Conservation (phyloP, 2,888 invertebrate genomes). For the Tuta absoluta region DNA sequence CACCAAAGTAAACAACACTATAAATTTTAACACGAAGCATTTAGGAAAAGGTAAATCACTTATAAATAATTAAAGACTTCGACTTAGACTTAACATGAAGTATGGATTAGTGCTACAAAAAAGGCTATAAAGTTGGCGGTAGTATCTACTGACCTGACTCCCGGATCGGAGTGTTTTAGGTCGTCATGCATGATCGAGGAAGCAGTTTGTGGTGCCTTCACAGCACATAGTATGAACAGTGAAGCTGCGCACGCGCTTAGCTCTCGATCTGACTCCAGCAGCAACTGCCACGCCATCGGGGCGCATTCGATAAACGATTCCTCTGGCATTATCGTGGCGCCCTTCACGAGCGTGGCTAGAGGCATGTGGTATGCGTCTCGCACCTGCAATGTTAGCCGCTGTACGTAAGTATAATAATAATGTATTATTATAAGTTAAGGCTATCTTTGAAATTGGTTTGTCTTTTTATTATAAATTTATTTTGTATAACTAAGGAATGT, state of each 20-base stretch:
- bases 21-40: slow-evolving; percentile 67
- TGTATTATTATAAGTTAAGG: no score
- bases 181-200: slow-evolving; percentile 94
- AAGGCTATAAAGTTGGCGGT: no score
- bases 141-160: slow-evolving; percentile 89
- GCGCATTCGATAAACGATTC: slow-evolving; percentile 93
- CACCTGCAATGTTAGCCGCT: slow-evolving; percentile 80
- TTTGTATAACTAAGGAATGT: no score
- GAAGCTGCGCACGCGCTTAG: slow-evolving; percentile 92
- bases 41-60: slow-evolving; percentile 60
- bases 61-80: background rate
- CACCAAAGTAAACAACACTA: slow-evolving; percentile 47
- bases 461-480: no score
- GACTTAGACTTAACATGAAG: no score
- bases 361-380: slow-evolving; percentile 95
- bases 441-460: no score
- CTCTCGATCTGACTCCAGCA: slow-evolving; percentile 95
- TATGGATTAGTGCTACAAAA: no score
- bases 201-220: slow-evolving; percentile 94
- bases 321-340: slow-evolving; percentile 93
- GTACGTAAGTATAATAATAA: no score
- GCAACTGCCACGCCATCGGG: slow-evolving; percentile 96
- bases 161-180: slow-evolving; percentile 91
- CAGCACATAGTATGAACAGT: slow-evolving; percentile 95
- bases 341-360: slow-evolving; percentile 92